phyloP scores from a whole-genome alignment of 2,888 invertebrate genomes.

The Crepidodera aurea region DNA sequence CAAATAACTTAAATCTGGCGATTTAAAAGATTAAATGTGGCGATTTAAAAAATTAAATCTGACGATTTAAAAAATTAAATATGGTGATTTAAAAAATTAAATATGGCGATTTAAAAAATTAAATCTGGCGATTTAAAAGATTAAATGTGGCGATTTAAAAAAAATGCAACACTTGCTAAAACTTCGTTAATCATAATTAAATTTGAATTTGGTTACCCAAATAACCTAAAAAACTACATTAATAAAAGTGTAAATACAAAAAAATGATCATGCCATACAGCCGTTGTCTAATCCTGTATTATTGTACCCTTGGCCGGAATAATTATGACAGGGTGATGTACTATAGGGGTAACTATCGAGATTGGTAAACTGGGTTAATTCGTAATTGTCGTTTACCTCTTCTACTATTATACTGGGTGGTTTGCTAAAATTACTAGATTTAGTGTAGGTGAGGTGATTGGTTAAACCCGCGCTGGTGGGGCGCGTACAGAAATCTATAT shows the following conservation, averaged over 20 bases:
- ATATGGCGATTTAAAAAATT: no score
- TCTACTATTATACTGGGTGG: constrained; percentile 65
- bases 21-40: no score
- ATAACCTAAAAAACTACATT: neutral
- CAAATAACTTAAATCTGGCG: no score
- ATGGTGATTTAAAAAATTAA: no score
- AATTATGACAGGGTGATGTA: constrained; percentile 66
- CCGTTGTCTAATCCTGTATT: constrained; percentile 68
- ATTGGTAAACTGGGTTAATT: constrained; percentile 65
- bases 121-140: no score
- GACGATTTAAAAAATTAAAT: no score
- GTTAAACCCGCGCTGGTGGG: constrained; percentile 49
- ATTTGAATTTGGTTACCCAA: neutral
- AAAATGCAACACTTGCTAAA: no score
- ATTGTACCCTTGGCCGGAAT: constrained; percentile 65
- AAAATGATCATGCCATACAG: constrained; percentile 66
- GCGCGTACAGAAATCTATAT: constrained; percentile 45
- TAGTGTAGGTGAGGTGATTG: constrained; percentile 45
- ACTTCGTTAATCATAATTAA: neutral
- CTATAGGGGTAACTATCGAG: constrained; percentile 60
- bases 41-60: no score
- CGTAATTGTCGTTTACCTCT: constrained; percentile 62
- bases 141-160: no score
- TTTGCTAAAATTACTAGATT: constrained; percentile 41
- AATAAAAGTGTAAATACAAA: neutral